Conservation (phyloP, 30 jellyfish, hydroid and myxozoan species). For the Mastigias papua region DNA sequence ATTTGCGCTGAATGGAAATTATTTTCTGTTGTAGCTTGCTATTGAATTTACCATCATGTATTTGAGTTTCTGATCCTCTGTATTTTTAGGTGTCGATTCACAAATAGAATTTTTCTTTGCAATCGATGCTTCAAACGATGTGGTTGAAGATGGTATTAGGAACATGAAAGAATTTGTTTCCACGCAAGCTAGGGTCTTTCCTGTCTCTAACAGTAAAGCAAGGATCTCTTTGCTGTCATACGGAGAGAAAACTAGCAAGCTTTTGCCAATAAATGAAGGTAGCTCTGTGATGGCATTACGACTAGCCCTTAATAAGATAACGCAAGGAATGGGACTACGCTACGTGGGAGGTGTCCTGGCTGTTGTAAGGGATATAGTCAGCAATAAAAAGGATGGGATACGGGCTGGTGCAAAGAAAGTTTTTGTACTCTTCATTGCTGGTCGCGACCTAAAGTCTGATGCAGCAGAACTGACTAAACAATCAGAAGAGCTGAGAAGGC, state of each 20-base stretch:
- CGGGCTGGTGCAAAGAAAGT: slow-evolving; percentile 50
- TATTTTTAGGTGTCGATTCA: not conserved
- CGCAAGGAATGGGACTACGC: not conserved
- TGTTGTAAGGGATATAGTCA: slow-evolving; percentile 4
- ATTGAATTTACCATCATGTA: no score
- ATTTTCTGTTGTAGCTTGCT: no score
- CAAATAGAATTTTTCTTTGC: not conserved
- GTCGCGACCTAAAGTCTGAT: slow-evolving; percentile 8
- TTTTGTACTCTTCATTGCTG: slow-evolving; percentile 52
- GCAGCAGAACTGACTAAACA: not conserved
- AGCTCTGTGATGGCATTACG: slow-evolving; percentile 10
- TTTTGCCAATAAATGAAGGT: slow-evolving; percentile 42
- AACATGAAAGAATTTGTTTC: slow-evolving; percentile 23
- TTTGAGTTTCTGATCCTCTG: not conserved
- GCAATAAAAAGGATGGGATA: not conserved
- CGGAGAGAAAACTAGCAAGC: slow-evolving; percentile 44
- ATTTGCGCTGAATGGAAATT: no score
- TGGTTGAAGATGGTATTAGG: slow-evolving; percentile 16
- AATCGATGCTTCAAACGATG: slow-evolving; percentile 59
- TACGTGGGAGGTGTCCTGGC: not conserved
- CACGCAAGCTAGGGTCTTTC: slow-evolving; percentile 1
- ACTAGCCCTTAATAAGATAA: not conserved
- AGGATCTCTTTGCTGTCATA: slow-evolving; percentile 40
- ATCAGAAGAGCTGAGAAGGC: slow-evolving; percentile 4
- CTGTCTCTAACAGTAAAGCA: slow-evolving; percentile 7